A percentile compares a stretch with the other conserved stretches of the same genome.
phyloP scores from a whole-genome alignment of 2,113 vertebrate genomes.

The Damaliscus lunatus region DNA sequence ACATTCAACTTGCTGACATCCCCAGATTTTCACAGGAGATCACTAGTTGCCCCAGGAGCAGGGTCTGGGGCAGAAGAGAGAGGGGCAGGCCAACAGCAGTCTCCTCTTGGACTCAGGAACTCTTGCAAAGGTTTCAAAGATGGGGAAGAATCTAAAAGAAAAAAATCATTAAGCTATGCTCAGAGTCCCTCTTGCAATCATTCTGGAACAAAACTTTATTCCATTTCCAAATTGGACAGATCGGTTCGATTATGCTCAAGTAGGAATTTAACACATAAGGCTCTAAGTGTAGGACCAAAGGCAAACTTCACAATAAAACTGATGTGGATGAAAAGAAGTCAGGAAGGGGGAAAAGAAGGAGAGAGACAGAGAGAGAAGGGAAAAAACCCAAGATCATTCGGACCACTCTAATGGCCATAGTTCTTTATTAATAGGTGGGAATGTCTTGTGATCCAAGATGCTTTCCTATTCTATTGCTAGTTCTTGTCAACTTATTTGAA shows the following conservation, averaged over 20 bases:
- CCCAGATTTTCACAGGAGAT: conserved; percentile 44
- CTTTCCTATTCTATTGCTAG: conserved; percentile 9
- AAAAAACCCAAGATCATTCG: not conserved
- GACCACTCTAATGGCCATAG: not conserved
- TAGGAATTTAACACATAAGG: not conserved
- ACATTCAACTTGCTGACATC: conserved; percentile 64
- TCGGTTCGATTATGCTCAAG: not conserved
- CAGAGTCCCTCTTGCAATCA: conserved; percentile 21
- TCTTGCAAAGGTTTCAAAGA: conserved; percentile 58
- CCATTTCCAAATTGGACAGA: conserved; percentile 18
- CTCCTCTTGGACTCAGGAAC: conserved; percentile 69
- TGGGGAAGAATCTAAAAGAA: conserved; percentile 54
- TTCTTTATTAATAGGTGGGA: not conserved
- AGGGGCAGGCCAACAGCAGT: conserved; percentile 59
- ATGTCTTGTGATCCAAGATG: not conserved
- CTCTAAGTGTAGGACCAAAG: not conserved
- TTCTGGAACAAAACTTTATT: not conserved
- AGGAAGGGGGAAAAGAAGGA: not conserved
- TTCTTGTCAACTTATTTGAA: conserved; percentile 1
- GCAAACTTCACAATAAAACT: not conserved
- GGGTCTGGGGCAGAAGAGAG: conserved; percentile 73
- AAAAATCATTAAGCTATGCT: conserved; percentile 21
- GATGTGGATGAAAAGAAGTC: not conserved
- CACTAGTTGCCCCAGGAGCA: conserved; percentile 71
- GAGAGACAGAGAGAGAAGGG: not conserved